Percentiles rank a stretch among this genome's conserved stretches.
Evolutionary conservation across 2,888 invertebrate species (phyloP).

Genomic region (Pantelozetes paolii): DNA sequence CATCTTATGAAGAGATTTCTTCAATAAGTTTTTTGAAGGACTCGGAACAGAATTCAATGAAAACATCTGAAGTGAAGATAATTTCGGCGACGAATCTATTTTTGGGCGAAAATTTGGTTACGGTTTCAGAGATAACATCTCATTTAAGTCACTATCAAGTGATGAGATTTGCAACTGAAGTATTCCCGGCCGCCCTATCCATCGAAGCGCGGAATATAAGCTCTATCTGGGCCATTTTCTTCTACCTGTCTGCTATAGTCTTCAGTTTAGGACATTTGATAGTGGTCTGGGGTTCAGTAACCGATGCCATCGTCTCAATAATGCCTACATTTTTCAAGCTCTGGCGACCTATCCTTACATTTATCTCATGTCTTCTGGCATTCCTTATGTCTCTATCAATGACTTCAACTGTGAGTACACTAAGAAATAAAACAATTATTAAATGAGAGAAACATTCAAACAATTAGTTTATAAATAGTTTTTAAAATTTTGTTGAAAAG

Average conservation of each 20-base stretch:
- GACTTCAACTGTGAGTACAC: constrained; percentile 69
- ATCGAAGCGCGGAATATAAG: constrained; percentile 69
- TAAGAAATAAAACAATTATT: too few relatives aligned
- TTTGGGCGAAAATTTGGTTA: constrained; percentile 44
- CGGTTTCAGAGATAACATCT: constrained; percentile 37
- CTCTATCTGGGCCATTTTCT: constrained; percentile 81
- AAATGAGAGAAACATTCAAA: too few relatives aligned
- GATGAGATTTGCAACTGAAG: constrained; percentile 75
- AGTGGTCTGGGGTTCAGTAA: constrained; percentile 86
- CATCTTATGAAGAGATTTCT: constrained; percentile 71
- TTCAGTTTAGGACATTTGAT: constrained; percentile 79
- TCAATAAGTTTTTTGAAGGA: constrained; percentile 25
- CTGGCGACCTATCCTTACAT: constrained; percentile 77
- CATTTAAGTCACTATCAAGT: constrained; percentile 63
- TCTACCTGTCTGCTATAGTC: constrained; percentile 75
- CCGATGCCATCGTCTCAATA: constrained; percentile 75
- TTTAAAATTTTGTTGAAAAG: too few relatives aligned
- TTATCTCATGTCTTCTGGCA: constrained; percentile 72
- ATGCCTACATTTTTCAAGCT: constrained; percentile 66
- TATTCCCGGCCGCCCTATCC: constrained; percentile 81
- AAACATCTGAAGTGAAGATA: constrained; percentile 23
- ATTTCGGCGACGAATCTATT: constrained; percentile 44
- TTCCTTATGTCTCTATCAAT: constrained; percentile 76
- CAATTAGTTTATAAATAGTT: too few relatives aligned
- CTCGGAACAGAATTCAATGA: background rate